phyloP scores from a whole-genome alignment of 92 coral and sea anemone species.

The Chrysogorgia sp. region DNA sequence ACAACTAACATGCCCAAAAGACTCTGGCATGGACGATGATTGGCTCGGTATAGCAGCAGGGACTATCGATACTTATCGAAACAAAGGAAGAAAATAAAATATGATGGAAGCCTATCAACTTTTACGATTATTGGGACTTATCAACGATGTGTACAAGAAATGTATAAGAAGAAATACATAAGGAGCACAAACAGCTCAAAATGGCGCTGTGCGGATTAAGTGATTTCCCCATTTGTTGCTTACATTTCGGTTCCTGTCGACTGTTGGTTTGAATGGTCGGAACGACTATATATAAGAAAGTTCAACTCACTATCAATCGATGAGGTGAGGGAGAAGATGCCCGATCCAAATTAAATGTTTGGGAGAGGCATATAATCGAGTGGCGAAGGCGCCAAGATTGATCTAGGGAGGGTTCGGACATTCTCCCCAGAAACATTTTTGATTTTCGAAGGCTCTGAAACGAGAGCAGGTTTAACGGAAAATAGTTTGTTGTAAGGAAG shows the following conservation, averaged over 20 bases:
- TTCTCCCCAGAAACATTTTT: too few relatives aligned
- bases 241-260: conserved; percentile 44
- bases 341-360: too few relatives aligned
- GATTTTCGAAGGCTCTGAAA: too few relatives aligned
- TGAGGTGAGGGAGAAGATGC: too few relatives aligned
- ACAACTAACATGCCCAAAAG: conserved; percentile 42
- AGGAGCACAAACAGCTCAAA: conserved; percentile 54
- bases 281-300: conserved; percentile 53
- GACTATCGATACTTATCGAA: conserved; percentile 43
- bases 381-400: too few relatives aligned
- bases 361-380: too few relatives aligned
- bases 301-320: conserved; percentile 58
- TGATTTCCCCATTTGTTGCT: conserved; percentile 54
- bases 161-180: conserved; percentile 63
- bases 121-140: conserved; percentile 41
- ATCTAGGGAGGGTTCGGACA: too few relatives aligned
- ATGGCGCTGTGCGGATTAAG: conserved; percentile 62
- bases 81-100: conserved; percentile 45
- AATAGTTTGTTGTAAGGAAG: too few relatives aligned
- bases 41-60: too few relatives aligned
- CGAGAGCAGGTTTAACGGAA: too few relatives aligned
- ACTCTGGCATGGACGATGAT: conserved; percentile 43
- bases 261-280: too few relatives aligned
- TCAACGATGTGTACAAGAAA: conserved; percentile 32
- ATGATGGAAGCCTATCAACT: conserved; percentile 61